A percentile compares a stretch with the other conserved stretches of the same genome.
Conservation (phyloP, 2,797 vertebrate species). For the Serranus cabrilla region DNA sequence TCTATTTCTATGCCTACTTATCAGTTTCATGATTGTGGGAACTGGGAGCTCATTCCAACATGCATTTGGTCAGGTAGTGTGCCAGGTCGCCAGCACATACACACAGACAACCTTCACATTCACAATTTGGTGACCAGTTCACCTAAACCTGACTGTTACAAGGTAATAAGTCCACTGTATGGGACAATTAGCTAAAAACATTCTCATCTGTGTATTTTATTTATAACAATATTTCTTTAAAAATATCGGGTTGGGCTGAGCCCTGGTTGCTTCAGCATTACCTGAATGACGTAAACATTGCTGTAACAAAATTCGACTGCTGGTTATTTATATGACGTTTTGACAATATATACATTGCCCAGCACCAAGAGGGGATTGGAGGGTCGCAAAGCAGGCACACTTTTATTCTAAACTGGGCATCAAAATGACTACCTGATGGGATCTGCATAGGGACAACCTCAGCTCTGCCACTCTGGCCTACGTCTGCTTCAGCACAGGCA, state of each 20-base stretch:
- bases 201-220: too few relatives aligned
- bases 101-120: background rate
- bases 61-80: background rate
- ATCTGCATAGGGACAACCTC: constrained; percentile 22
- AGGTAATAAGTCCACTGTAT: too few relatives aligned
- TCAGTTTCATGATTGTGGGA: background rate
- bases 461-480: background rate
- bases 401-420: background rate
- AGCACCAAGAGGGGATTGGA: background rate
- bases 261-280: too few relatives aligned
- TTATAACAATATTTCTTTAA: too few relatives aligned
- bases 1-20: background rate
- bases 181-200: too few relatives aligned
- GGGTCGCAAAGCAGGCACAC: background rate
- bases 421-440: constrained; percentile 9
- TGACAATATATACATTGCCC: too few relatives aligned
- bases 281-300: too few relatives aligned
- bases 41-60: background rate
- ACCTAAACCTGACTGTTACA: background rate
- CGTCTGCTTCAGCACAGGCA: constrained; percentile 18
- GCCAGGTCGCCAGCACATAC: background rate
- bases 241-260: too few relatives aligned
- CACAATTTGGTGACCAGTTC: background rate
- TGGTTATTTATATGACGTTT: too few relatives aligned
- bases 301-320: too few relatives aligned